phyloP scores from a whole-genome alignment of 2,113 vertebrate genomes.

The Cnemophilus loriae region DNA sequence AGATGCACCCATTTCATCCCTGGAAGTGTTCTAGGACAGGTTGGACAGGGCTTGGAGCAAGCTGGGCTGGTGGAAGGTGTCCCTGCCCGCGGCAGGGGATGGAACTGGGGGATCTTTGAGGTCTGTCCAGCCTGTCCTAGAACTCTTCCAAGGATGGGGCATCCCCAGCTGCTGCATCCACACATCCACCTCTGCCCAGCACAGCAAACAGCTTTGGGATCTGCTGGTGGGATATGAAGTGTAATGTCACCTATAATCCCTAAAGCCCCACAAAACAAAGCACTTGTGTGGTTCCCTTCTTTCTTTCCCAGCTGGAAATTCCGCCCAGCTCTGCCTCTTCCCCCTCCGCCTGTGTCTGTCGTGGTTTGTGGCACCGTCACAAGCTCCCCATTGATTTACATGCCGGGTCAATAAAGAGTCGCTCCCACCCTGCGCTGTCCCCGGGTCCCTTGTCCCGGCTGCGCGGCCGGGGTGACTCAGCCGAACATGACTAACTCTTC shows the following conservation, averaged over 20 bases:
- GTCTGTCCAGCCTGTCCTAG: not conserved
- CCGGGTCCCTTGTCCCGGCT: not conserved
- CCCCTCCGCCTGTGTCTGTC: not conserved
- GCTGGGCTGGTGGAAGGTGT: not conserved
- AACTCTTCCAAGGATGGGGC: not conserved
- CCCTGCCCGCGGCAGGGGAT: not conserved
- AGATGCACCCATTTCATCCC: not conserved
- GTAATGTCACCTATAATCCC: not conserved
- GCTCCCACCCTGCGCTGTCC: not conserved
- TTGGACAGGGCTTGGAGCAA: not conserved
- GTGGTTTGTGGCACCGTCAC: not conserved
- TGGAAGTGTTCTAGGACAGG: not conserved
- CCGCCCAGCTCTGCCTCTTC: not conserved
- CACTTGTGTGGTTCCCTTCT: not conserved
- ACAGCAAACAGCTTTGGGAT: not conserved
- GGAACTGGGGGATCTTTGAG: not conserved
- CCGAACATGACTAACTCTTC: constrained; percentile 1
- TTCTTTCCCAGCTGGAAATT: not conserved
- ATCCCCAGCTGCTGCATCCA: not conserved
- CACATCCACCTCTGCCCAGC: not conserved
- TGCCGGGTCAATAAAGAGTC: not conserved
- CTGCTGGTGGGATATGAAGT: not conserved
- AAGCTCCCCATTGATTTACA: not conserved
- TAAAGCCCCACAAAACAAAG: not conserved
- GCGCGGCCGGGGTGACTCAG: constrained; percentile 8